A percentile compares a stretch with the other conserved stretches of the same genome.
Conservation (phyloP, 2,113 vertebrate genomes). For the Pelusios castaneus region DNA sequence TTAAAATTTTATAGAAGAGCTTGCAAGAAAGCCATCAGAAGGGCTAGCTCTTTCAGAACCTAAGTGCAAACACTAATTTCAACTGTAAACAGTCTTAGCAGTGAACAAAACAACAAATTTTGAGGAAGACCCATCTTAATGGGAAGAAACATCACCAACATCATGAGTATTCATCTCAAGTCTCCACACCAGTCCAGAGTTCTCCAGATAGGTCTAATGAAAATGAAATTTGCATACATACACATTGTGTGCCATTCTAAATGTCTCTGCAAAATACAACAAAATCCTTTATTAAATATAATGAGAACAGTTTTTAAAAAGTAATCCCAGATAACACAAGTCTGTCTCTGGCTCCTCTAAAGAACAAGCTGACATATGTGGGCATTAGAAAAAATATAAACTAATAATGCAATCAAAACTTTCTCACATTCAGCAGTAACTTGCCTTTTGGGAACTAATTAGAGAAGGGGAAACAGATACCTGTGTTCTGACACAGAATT, state of each 20-base stretch:
- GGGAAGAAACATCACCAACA: neutral
- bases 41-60: neutral
- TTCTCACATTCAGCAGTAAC: neutral
- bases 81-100: neutral
- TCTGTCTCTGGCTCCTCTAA: neutral
- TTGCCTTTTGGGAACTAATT: neutral
- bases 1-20: neutral
- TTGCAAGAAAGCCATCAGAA: neutral
- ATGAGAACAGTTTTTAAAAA: neutral
- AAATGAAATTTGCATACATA: neutral
- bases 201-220: neutral
- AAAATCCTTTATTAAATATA: neutral
- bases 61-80: neutral
- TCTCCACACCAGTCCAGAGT: neutral
- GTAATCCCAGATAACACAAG: neutral
- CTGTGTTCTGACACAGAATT: neutral
- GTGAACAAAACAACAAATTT: neutral
- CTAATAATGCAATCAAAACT: neutral
- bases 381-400: neutral
- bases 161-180: neutral
- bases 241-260: neutral
- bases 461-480: neutral
- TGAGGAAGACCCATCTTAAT: fast-evolving
- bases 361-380: neutral
- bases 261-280: neutral